Conservation (phyloP, 2,888 invertebrate genomes). For the Erpobdella octoculata region DNA sequence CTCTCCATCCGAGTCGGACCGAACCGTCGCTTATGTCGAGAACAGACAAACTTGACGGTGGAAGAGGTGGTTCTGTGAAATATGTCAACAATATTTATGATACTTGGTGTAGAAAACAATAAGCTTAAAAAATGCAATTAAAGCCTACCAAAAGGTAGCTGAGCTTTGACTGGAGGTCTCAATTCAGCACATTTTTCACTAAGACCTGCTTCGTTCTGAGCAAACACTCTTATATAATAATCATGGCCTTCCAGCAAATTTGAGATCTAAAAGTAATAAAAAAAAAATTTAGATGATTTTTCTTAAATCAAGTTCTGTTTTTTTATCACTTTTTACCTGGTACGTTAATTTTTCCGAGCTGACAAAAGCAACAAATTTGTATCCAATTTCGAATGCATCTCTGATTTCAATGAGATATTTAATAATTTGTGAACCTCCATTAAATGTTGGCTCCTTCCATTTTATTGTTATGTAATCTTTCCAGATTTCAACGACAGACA, state of each 20-base stretch:
- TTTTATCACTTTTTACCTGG: too few species aligned
- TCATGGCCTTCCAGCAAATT: constrained; percentile 38
- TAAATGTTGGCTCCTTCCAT: constrained; percentile 39
- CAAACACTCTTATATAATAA: constrained; percentile 77
- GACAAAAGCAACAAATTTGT: constrained; percentile 33
- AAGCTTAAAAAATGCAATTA: not conserved
- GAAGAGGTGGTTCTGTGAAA: constrained; percentile 38
- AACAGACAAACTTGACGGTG: constrained; percentile 41
- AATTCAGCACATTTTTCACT: constrained; percentile 61
- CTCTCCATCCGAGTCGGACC: constrained; percentile 38
- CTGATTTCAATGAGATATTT: constrained; percentile 47
- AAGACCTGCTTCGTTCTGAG: constrained; percentile 72
- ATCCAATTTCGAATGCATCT: constrained; percentile 35
- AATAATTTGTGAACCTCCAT: constrained; percentile 37
- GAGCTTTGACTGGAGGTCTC: constrained; percentile 60
- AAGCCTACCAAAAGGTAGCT: constrained; percentile 59
- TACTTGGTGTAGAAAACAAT: not conserved
- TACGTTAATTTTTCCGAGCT: constrained; percentile 22
- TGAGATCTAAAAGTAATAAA: constrained; percentile 28
- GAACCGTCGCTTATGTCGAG: constrained; percentile 36
- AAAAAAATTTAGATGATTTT: not conserved
- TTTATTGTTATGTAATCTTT: constrained; percentile 37
- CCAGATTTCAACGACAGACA: constrained; percentile 38
- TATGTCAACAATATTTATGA: not conserved
- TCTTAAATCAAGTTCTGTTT: too few species aligned